A percentile compares a stretch with the other conserved stretches of the same genome.
Evolutionary conservation across 1,140 invertebrate species (phyloP).

Genomic region (Musca vetustissima): DNA sequence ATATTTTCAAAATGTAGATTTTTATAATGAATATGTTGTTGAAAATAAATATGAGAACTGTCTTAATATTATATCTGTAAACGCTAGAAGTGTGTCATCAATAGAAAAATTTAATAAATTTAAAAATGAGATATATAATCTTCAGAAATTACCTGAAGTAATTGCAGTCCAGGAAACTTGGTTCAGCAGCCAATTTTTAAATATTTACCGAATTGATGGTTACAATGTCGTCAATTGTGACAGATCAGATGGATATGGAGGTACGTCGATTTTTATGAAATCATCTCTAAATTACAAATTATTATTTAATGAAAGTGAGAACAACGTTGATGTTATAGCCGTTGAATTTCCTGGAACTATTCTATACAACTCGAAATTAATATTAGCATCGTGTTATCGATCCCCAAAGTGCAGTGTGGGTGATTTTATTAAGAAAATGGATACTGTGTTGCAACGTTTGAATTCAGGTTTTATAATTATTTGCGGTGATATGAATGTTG

Average conservation of each 20-base stretch:
- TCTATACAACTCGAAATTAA: no score
- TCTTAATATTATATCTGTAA: neutral
- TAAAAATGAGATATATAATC: neutral
- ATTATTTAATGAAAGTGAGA: neutral
- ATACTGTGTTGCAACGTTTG: neutral
- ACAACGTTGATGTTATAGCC: neutral
- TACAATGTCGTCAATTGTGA: no score
- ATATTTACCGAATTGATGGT: neutral
- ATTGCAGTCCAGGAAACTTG: slow-evolving; percentile 4
- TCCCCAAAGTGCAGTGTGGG: neutral
- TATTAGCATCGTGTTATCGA: neutral
- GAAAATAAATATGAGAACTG: neutral
- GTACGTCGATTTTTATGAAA: slow-evolving; percentile 1
- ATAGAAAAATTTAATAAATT: slow-evolving; percentile 1
- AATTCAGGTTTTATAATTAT: neutral
- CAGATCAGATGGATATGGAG: neutral
- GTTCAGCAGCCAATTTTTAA: neutral
- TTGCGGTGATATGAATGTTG: neutral
- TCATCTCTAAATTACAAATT: neutral
- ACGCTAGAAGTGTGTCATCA: slow-evolving; percentile 2
- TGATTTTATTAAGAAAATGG: neutral
- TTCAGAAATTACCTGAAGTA: neutral
- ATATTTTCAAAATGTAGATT: no score
- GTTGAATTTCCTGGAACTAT: neutral
- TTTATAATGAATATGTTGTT: no score